Evolutionary conservation across 1,140 invertebrate genomes (phyloP), one percentile per base, ranked within the genome.

Genomic region (Temnothorax curvispinosus): DNA sequence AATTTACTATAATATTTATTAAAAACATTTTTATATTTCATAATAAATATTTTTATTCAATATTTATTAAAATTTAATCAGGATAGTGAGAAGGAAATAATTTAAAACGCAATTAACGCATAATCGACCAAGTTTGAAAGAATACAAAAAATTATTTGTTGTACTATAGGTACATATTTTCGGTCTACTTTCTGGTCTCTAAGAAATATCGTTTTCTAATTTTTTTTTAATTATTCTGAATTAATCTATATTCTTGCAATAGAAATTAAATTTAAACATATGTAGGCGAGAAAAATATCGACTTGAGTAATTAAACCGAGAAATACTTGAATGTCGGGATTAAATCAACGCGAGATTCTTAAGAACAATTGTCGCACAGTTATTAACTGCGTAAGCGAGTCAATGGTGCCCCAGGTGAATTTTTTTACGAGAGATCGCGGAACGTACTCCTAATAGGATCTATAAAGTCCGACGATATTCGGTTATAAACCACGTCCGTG

Each of bases 401-500:
- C 64, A 64, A 54, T 50, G 56, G 47, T 13, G 64, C 44, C n/a
- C 13, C 18, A 71, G 18, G 60, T 15, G 38, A 50, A 62, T 88
- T 85, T 85, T 88, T 27, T 54, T 27, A 52, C 50, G 1, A 35
- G 38, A 62, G 13, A 44, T 58, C 41, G 18, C 56, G 27, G n/a
- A 27, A 18, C 44, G 35, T 81, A 82, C 50, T 65, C 41, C 8
- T 54, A 54, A 27, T 6, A 41, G 44, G 86, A 77, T 85, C 72
- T 71, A 85, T 87, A 87, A 87, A 85, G 64, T 76, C 86, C 47
- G 69, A 62, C 54, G 71, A 87, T 87, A 87, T 87, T 87, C 67
- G 80, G 64, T 62, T 85, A 52, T 76, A 87, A 87, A 85, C 21
- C 56, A 52, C 38, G 44, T 52, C 38, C 64, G 44, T 82, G 11